phyloP scores from a whole-genome alignment of 2,888 invertebrate species.

The Platyscelio sp. region DNA sequence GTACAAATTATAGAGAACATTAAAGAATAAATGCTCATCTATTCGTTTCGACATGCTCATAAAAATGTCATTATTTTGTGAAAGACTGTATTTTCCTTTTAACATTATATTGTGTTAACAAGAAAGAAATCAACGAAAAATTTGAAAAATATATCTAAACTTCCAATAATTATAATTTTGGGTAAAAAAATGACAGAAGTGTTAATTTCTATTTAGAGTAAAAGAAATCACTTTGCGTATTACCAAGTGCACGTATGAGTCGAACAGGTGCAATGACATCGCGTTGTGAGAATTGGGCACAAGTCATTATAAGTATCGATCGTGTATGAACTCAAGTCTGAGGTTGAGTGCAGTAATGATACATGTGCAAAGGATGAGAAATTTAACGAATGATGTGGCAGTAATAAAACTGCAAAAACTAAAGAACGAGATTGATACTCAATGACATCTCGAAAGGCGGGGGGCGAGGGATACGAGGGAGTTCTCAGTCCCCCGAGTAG shows the following conservation, averaged over 20 bases:
- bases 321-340: constrained; percentile 55
- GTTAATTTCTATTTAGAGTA: neutral
- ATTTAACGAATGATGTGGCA: constrained; percentile 45
- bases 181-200: neutral
- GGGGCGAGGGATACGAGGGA: constrained; percentile 82
- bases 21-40: no score
- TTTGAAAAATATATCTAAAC: neutral
- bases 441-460: constrained; percentile 84
- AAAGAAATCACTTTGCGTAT: constrained; percentile 1
- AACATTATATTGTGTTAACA: neutral
- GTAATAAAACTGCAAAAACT: constrained; percentile 56
- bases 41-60: no score
- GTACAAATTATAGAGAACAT: no score
- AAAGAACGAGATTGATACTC: constrained; percentile 72
- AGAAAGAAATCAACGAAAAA: neutral
- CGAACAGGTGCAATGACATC: constrained; percentile 58
- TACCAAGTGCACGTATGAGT: constrained; percentile 1
- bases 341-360: constrained; percentile 55
- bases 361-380: constrained; percentile 44
- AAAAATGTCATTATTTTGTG: neutral
- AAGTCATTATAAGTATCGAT: constrained; percentile 62
- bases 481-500: constrained; percentile 83
- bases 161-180: no score
- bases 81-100: neutral
- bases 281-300: constrained; percentile 57